Evolutionary conservation across 2,888 invertebrate genomes (phyloP), one percentile per base, ranked within the genome.

Genomic region (Agrypnus murinus): DNA sequence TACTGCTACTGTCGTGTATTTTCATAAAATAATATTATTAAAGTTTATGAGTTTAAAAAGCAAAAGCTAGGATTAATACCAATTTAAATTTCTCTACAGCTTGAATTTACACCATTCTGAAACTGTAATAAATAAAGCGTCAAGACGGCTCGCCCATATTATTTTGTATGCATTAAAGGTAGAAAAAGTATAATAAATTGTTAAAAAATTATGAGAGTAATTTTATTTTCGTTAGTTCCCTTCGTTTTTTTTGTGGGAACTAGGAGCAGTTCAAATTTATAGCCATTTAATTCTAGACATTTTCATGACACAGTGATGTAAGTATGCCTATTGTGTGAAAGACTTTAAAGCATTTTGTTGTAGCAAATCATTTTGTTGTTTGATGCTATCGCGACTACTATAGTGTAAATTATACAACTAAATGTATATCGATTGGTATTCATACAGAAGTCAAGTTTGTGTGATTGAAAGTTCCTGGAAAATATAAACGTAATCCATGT

Each of bases 391-490:
- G 59, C 59, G 9, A 25, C n/a, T 43, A n/a, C n/a, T n/a, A n/a
- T n/a, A 12, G 32, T 46, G 45, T 63, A 70, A 65, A 70, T 65
- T 46, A 58, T 59, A 32, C 40, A 40, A 43, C 38, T 58, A 59
- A 60, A 68, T 63, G 14, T 64, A 55, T 64, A 55, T 68, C 46
- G 53, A 73, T 73, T 75, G 71, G 69, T 75, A 75, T 75, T 73
- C 75, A 75, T 75, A 59, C 58, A 64, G 69, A 73, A 71, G 73
- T 73, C 69, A 65, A 60, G 25, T 25, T 25, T 65, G 59, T 67
- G 63, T 73, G 72, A 73, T 69, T 67, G 70, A 68, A 70, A 64
- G 72, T 75, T 75, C 75, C 68, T 60, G 70, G 75, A 75, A 75
- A 70, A 57, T 69, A 65, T 73, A 68, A 64, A 66, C 59, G 43